A percentile compares a stretch with the other conserved stretches of the same genome.
These are phyloP conservation scores for Vimba vimba DNA, from an alignment of 2,113 vertebrate species.

Conservation along the genomic window DNA sequence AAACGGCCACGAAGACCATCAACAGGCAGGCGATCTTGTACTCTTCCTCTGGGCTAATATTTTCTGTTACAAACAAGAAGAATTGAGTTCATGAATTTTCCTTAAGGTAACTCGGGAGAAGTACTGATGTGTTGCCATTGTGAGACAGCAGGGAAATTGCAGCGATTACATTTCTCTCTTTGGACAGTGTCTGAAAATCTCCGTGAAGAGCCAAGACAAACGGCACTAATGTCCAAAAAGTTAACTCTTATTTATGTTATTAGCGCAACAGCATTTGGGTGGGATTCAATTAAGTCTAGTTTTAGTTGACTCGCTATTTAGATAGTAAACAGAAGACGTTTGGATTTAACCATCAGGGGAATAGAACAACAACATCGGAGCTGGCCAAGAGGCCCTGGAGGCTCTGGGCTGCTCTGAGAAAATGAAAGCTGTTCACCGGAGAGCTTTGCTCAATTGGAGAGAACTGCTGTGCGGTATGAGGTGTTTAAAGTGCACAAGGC, in stretches of 20 bases:
- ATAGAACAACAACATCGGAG: conserved; percentile 24
- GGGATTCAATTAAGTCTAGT: conserved; percentile 48
- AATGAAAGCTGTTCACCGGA: conserved; percentile 15
- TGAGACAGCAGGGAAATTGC: background rate
- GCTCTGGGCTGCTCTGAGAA: conserved; percentile 31
- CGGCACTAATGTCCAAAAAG: conserved; percentile 44
- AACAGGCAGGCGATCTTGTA: conserved; percentile 99
- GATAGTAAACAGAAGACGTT: conserved; percentile 54
- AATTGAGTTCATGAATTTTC: conserved; percentile 20
- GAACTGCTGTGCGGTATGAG: background rate
- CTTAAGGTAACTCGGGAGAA: background rate
- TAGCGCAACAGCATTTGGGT: conserved; percentile 43
- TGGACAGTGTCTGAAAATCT: conserved; percentile 21
- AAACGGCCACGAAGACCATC: conserved; percentile 99
- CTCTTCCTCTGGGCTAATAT: conserved; percentile 98
- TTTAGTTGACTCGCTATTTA: conserved; percentile 48
- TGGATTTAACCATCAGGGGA: conserved; percentile 36
- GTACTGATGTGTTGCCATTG: background rate
- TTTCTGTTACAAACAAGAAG: conserved; percentile 79
- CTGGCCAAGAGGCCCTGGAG: conserved; percentile 9
- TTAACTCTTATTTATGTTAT: conserved; percentile 56
- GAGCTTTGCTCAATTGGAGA: conserved; percentile 11
- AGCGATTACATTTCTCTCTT: conserved; percentile 27
- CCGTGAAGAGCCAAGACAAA: conserved; percentile 43
- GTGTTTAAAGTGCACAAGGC: conserved; percentile 10